phyloP scores from a whole-genome alignment of 2,113 vertebrate species.

The Struthio camelus region DNA sequence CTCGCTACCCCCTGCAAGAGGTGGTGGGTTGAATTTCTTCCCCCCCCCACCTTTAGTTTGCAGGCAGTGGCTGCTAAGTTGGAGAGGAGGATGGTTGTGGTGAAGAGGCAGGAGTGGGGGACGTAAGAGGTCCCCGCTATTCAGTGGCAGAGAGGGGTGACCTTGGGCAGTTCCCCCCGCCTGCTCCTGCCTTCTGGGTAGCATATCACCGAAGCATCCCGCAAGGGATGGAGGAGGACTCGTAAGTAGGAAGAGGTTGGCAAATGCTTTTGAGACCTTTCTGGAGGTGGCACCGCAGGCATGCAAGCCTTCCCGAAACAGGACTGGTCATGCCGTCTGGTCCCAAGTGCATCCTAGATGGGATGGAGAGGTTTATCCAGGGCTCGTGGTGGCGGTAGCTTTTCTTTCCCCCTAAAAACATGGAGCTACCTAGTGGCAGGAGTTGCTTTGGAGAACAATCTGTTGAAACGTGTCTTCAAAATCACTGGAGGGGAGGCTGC shows the following conservation, averaged over 20 bases:
- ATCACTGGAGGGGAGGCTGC: neutral
- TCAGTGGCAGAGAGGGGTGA: neutral
- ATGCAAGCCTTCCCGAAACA: neutral
- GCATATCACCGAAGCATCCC: neutral
- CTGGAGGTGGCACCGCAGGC: neutral
- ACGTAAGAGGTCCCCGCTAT: neutral
- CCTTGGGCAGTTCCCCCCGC: neutral
- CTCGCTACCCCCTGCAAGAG: neutral
- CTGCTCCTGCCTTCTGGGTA: neutral
- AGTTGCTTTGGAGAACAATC: constrained; percentile 12
- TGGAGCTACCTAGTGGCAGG: neutral
- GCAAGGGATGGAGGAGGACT: neutral
- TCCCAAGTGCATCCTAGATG: neutral
- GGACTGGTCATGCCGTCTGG: rapidly evolving
- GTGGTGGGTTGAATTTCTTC: neutral
- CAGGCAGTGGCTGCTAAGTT: neutral
- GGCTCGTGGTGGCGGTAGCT: neutral
- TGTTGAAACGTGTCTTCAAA: constrained; percentile 25
- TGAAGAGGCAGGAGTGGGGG: neutral
- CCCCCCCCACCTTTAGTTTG: neutral
- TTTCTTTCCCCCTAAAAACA: neutral
- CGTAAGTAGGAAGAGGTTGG: neutral
- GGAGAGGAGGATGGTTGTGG: neutral
- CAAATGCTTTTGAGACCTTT: neutral
- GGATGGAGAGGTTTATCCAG: neutral